A percentile compares a stretch with the other conserved stretches of the same genome.
Evolutionary conservation across 2,113 vertebrate species (phyloP).

Genomic region (Eonycteris spelaea): DNA sequence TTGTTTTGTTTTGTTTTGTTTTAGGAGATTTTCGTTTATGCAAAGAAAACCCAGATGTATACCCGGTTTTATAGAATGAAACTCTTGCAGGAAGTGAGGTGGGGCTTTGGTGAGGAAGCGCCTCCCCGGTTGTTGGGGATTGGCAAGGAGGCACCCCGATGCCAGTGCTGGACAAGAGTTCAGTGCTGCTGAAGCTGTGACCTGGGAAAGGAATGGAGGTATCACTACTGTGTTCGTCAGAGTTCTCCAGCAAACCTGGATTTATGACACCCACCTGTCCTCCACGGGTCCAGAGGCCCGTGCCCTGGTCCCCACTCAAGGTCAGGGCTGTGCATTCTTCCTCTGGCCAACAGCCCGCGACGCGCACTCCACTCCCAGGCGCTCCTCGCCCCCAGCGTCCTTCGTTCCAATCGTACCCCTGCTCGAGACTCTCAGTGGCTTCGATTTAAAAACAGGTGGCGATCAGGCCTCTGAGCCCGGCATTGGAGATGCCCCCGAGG

Average conservation of each 20-base stretch:
- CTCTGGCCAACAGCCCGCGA: accelerated
- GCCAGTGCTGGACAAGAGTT: background rate
- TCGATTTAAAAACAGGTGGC: background rate
- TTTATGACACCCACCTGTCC: background rate
- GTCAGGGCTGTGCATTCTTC: background rate
- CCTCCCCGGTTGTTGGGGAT: background rate
- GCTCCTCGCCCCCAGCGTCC: background rate
- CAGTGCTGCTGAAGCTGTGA: background rate
- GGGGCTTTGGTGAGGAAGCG: background rate
- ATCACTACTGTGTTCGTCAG: background rate
- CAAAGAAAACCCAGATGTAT: constrained; percentile 25
- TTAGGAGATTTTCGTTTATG: constrained; percentile 39
- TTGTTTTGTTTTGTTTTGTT: background rate
- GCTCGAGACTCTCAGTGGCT: background rate
- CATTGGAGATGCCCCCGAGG: background rate
- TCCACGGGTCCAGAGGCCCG: background rate
- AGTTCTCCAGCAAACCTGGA: background rate
- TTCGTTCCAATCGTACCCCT: background rate
- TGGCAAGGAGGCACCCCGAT: background rate
- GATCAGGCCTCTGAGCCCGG: background rate
- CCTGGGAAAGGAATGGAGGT: background rate
- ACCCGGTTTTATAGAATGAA: background rate
- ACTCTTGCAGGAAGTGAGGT: background rate
- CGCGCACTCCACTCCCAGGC: background rate
- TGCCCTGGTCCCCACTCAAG: background rate